Base-by-base conservation (phyloP, 2,797 vertebrate genomes). In the Argentina silus region DNA sequence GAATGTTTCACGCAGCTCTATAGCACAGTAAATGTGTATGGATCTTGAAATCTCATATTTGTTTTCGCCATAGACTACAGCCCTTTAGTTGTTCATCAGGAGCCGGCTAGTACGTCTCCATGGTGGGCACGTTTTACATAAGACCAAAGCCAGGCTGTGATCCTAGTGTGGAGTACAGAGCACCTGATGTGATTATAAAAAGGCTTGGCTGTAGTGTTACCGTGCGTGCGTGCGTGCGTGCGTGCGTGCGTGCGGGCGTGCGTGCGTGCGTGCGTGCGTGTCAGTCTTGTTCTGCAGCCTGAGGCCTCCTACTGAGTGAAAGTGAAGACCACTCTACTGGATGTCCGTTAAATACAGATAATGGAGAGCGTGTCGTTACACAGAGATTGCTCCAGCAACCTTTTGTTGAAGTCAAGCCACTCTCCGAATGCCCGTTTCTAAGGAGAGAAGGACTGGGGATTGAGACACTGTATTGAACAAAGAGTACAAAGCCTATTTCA, bases 381-480 rank as follows among this genome's bases (percentile, higher is more conserved):
- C 60, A 72, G 10, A 72, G 48, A 19, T 61, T 59, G 17, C 19
- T 11, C 17, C 60, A 61, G 11, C 69, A 53, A 45, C 53, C 45
- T 72, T 67, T 76, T 70, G 69, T 66, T 36, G 19, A 48, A 42
- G 70, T 21, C 65, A 69, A 55, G 1, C 3, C 23, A 10, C 55
- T 21, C 61, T 72, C 53, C 36, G 59, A 43, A 62, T 42, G 59
- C 27, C 36, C 14, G 6, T 14, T 23, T 42, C 27, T 2, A 15
- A 61, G 23, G 14, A 62, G 12, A 43, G 27, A 48, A 8, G 7
- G 2, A 48, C 7, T 8, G 59, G 17, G n/a, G 27, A 62, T 62
- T 59, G 9, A 56, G 7, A 3, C 19, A 23, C 10, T 59, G 8
- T 27, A 27, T 59, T 19, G 19, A 59, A 59, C 17, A 59, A 51